These are phyloP conservation scores for Etia nguti DNA, from an alignment of 2,113 vertebrate species.

Conservation along the genomic window DNA sequence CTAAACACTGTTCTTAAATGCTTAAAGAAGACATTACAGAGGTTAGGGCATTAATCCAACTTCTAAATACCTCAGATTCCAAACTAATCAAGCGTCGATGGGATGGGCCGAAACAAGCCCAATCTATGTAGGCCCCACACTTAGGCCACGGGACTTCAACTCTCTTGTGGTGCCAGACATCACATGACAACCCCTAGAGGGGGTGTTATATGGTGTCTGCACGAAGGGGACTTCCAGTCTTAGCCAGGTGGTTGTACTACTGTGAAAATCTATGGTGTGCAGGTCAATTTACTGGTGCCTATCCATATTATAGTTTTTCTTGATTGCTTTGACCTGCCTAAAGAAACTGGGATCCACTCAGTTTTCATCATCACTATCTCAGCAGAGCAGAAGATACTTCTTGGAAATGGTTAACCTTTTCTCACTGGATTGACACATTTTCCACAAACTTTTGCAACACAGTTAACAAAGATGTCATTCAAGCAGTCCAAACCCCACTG, in stretches of 20 bases:
- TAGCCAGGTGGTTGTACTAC: rapidly evolving
- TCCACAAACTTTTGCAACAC: no score
- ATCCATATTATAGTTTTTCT: rapidly evolving
- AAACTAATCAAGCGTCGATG: background rate
- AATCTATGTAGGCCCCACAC: background rate
- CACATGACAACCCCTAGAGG: background rate
- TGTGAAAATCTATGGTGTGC: background rate
- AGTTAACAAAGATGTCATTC: background rate
- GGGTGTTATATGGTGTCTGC: background rate
- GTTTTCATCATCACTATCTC: background rate
- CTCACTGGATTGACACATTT: background rate
- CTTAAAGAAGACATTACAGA: background rate
- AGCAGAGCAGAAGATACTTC: background rate
- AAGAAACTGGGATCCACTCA: background rate
- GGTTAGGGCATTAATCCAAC: background rate
- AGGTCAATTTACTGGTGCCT: background rate
- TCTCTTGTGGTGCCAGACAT: background rate
- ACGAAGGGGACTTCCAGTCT: background rate
- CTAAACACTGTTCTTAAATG: background rate
- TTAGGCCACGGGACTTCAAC: background rate
- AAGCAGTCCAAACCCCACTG: background rate
- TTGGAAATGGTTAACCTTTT: background rate
- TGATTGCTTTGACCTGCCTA: background rate
- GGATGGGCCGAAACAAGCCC: background rate
- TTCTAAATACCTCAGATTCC: background rate